These are phyloP conservation scores for Spodoptera frugiperda DNA, from an alignment of 1,140 invertebrate genomes.

Conservation along the genomic window DNA sequence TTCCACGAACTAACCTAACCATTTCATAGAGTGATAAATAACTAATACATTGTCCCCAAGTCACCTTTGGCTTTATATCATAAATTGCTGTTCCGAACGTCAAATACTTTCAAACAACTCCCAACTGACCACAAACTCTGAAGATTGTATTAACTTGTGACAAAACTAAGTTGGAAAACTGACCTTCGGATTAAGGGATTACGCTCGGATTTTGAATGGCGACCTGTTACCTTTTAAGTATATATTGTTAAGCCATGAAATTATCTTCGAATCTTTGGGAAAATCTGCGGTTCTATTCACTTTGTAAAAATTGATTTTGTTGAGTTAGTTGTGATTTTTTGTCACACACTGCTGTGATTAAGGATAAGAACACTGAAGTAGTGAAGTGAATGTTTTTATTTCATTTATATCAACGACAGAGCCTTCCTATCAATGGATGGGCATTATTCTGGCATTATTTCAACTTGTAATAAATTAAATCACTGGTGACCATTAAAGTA, in stretches of 20 bases:
- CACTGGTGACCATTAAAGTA: too few relatives aligned
- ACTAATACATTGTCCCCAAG: neutral
- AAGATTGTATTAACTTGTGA: neutral
- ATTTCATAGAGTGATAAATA: too few relatives aligned
- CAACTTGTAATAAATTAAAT: too few relatives aligned
- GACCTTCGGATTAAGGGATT: slow-evolving; percentile 10
- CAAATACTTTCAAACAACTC: neutral
- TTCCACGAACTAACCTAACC: too few relatives aligned
- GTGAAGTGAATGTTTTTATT: too few relatives aligned
- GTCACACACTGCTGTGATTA: too few relatives aligned
- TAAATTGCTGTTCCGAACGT: neutral
- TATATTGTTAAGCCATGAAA: slow-evolving; percentile 1
- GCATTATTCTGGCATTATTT: too few relatives aligned
- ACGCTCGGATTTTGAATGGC: neutral
- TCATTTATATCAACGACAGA: too few relatives aligned
- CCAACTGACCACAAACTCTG: neutral
- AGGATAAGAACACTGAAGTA: too few relatives aligned
- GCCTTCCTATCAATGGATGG: too few relatives aligned
- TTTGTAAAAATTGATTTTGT: neutral
- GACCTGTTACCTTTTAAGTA: neutral
- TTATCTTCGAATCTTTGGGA: neutral
- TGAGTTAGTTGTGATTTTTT: too few relatives aligned
- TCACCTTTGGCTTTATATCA: neutral
- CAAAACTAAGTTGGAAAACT: slow-evolving; percentile 4
- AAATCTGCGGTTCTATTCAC: neutral